These are phyloP conservation scores for Nothoprocta pentlandii DNA, from an alignment of 2,113 vertebrate genomes.

Conservation along the genomic window DNA sequence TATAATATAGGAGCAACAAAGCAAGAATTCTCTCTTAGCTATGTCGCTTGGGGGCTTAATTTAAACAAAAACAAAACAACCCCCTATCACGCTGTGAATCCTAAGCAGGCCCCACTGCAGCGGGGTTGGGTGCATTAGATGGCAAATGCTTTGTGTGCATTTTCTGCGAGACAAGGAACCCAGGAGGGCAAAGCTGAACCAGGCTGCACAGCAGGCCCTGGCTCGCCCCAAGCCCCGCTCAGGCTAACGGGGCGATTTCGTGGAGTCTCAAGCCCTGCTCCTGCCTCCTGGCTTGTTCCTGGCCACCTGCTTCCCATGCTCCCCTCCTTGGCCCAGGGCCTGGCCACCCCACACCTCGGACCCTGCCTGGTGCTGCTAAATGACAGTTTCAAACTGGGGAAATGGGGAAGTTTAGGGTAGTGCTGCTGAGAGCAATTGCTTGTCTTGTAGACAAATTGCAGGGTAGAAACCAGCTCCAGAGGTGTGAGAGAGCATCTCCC, in stretches of 20 bases:
- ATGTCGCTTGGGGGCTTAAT: not conserved
- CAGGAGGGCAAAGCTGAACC: not conserved
- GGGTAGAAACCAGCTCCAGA: not conserved
- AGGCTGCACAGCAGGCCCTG: fast-evolving
- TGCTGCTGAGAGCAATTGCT: not conserved
- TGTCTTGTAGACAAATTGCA: not conserved
- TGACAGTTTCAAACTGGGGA: fast-evolving
- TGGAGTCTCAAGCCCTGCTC: not conserved
- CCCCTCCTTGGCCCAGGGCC: no score
- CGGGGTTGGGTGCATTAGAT: fast-evolving
- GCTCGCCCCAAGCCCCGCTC: not conserved
- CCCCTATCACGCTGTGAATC: fast-evolving
- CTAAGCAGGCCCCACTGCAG: not conserved
- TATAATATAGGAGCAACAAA: not conserved
- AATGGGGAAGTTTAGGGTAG: not conserved
- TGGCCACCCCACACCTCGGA: fast-evolving
- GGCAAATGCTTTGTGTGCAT: not conserved
- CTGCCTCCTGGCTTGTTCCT: not conserved
- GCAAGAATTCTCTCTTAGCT: not conserved
- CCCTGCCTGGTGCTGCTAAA: fast-evolving
- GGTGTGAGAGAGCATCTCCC: no score
- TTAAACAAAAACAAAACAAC: not conserved
- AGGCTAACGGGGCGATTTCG: not conserved
- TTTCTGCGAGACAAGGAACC: not conserved
- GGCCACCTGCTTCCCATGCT: no score